Conservation (phyloP, 2,888 invertebrate species). For the Zelleria hepariella region DNA sequence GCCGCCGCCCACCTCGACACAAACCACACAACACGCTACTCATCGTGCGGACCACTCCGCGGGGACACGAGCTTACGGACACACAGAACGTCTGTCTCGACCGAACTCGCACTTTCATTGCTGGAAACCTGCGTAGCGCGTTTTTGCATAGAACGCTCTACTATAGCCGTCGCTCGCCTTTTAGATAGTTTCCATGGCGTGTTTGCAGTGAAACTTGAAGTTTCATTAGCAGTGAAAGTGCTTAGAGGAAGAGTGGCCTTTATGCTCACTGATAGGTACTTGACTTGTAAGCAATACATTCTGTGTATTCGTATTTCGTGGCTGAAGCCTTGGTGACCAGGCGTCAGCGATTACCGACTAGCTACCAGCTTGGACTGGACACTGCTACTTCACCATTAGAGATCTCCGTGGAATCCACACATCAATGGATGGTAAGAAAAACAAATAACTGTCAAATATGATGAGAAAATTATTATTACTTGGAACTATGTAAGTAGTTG, state of each 20-base stretch:
- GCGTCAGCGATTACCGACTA: neutral
- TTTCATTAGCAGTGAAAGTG: too few species aligned
- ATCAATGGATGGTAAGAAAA: neutral
- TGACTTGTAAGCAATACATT: neutral
- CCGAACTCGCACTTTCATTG: too few species aligned
- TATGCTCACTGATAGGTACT: too few species aligned
- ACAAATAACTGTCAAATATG: too few species aligned
- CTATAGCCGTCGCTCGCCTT: neutral
- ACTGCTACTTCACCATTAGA: neutral
- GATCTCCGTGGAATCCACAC: neutral
- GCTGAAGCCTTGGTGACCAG: neutral
- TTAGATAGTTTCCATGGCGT: too few species aligned
- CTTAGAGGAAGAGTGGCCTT: too few species aligned
- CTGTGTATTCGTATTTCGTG: neutral
- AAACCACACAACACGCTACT: constrained; percentile 72
- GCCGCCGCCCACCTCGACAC: constrained; percentile 74
- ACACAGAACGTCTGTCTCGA: neutral
- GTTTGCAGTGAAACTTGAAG: too few species aligned
- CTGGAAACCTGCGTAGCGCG: too few species aligned
- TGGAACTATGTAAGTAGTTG: too few species aligned
- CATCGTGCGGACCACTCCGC: neutral
- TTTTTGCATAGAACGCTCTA: too few species aligned
- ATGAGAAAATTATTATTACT: too few species aligned
- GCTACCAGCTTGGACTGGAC: neutral
- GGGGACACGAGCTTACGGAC: neutral